Conservation (phyloP, 2,888 invertebrate genomes). For the Nowickia ferox region DNA sequence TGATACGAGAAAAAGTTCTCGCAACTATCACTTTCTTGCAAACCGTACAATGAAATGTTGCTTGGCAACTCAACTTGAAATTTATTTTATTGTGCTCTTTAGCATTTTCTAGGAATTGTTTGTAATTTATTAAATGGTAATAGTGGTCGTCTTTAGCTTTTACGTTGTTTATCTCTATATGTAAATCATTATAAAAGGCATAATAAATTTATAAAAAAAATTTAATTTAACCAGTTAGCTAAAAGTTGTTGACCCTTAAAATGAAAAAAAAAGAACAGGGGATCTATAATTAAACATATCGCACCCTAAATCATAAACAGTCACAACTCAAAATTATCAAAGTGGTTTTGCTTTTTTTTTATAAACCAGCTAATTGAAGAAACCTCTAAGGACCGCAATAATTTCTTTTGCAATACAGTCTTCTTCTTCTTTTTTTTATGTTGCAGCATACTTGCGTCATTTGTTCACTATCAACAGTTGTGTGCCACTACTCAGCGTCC, state of each 20-base stretch:
- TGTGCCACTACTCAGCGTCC: too few relatives aligned
- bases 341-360: too few relatives aligned
- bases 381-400: too few relatives aligned
- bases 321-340: too few relatives aligned
- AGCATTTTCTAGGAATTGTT: slow-evolving; percentile 45
- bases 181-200: not conserved
- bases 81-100: slow-evolving; percentile 3
- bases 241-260: slow-evolving; percentile 9
- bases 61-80: slow-evolving; percentile 26
- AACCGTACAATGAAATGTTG: slow-evolving; percentile 13
- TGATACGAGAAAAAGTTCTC: slow-evolving; percentile 29
- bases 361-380: too few relatives aligned
- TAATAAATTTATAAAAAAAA: slow-evolving; percentile 9
- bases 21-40: slow-evolving; percentile 49
- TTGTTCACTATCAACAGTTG: too few relatives aligned
- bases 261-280: not conserved
- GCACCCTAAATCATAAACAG: too few relatives aligned
- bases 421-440: too few relatives aligned
- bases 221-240: not conserved
- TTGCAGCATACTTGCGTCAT: too few relatives aligned
- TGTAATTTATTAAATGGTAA: slow-evolving; percentile 27
- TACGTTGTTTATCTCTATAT: slow-evolving; percentile 9
- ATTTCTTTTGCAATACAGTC: too few relatives aligned
- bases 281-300: not conserved
- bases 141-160: not conserved